Evolutionary conservation across 2,113 vertebrate genomes (phyloP).

Genomic region (Cryptotis parvus): DNA sequence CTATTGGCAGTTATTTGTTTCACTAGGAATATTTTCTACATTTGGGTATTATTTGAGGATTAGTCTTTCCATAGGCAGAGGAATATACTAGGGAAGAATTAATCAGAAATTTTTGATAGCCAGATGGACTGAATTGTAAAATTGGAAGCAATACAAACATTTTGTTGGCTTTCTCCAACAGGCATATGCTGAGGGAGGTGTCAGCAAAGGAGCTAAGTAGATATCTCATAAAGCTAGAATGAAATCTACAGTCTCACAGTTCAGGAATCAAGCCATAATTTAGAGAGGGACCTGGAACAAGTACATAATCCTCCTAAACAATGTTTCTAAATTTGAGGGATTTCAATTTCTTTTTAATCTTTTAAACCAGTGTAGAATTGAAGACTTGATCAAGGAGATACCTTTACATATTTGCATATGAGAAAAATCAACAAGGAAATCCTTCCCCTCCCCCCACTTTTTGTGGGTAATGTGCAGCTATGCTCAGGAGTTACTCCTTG

Average conservation of each 20-base stretch:
- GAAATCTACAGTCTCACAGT: not conserved
- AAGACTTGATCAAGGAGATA: not conserved
- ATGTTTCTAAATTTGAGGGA: no score
- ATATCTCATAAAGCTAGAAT: not conserved
- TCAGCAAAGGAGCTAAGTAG: not conserved
- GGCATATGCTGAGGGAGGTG: not conserved
- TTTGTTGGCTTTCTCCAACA: not conserved
- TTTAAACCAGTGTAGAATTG: no score
- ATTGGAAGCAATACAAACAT: not conserved
- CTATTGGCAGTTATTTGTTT: not conserved
- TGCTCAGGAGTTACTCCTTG: no score
- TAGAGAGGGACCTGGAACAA: not conserved
- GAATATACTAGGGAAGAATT: not conserved
- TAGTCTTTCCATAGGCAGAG: not conserved
- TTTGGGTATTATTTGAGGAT: not conserved
- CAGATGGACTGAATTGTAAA: not conserved
- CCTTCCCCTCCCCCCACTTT: no score
- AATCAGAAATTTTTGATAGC: constrained; percentile 8
- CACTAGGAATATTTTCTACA: not conserved
- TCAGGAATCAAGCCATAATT: not conserved
- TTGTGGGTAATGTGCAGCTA: no score
- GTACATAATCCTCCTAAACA: not conserved
- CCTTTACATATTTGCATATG: not conserved
- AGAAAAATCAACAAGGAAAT: no score
- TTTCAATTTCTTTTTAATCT: no score